Evolutionary conservation across 2,797 vertebrate species (phyloP).

Genomic region (Salmo trutta): DNA sequence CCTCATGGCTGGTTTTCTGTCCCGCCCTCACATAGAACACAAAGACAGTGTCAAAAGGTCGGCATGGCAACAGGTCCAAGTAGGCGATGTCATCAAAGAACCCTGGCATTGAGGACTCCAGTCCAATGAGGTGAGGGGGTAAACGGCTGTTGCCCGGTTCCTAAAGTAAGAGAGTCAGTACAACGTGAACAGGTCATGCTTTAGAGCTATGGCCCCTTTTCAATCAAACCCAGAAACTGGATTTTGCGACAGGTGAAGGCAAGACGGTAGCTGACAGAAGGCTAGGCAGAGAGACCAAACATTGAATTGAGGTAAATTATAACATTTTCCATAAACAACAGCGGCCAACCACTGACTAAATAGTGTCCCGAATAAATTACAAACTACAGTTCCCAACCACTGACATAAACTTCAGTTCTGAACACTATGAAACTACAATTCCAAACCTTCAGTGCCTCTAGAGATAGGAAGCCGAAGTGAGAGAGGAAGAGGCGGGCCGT

Average conservation of each 20-base stretch:
- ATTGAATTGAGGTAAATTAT: neutral
- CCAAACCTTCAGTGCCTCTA: constrained; percentile 90
- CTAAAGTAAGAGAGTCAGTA: constrained; percentile 59
- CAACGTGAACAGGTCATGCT: neutral
- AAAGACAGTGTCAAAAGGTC: constrained; percentile 96
- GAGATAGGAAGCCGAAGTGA: constrained; percentile 92
- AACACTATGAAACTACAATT: neutral
- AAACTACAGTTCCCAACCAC: neutral
- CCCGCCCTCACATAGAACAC: constrained; percentile 95
- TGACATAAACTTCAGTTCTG: neutral
- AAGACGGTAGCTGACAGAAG: constrained; percentile 1
- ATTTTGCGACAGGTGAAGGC: neutral
- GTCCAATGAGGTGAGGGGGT: constrained; percentile 95
- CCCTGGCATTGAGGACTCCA: constrained; percentile 88
- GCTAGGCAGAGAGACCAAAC: neutral
- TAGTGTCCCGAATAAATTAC: neutral
- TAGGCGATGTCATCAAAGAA: constrained; percentile 96
- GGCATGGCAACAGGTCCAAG: constrained; percentile 91
- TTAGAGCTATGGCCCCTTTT: neutral
- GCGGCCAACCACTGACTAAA: neutral
- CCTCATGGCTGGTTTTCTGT: constrained; percentile 93
- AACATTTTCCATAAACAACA: neutral
- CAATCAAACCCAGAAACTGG: neutral
- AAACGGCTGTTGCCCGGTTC: constrained; percentile 94
- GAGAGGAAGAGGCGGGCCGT: constrained; percentile 95